Base-by-base conservation (phyloP, 2,888 invertebrate species). In the Lithophane leautieri region DNA sequence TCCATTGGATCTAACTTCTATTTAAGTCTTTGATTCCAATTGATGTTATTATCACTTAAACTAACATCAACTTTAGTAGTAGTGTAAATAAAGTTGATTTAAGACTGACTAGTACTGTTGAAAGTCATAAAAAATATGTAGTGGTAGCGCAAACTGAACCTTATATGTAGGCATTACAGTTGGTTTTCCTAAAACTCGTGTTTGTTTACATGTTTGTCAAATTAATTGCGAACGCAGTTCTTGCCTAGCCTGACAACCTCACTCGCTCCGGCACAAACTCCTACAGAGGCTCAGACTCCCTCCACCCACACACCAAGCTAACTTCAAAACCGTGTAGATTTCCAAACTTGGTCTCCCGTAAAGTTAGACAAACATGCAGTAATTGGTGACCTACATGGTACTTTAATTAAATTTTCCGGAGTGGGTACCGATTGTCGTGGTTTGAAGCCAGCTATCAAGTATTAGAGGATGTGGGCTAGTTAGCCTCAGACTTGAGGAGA, bases 371-470 rank as follows among this genome's bases (percentile, higher is more conserved):
- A 80, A 83, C 76, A 86, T 74, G 86, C 76, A 81, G 78, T 86
- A 84, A 86, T 85, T 80, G 79, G 71, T 76, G 63, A 56, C 50
- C 56, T 74, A 80, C 56, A 75, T 58, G 79, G 68, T 50, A 44
- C 70, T 75, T 81, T 84, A 84, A 86, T 85, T 85, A 85, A 86
- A 86, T 78, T 74, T 72, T 78, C 61, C 52, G n/a, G 44, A 54
- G 56, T 34, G 2, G 58, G 60, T 19, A 19, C 68, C 54, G 67
- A 78, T 76, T 78, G 78, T 81, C 66, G 84, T 68, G 86, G 84
- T 80, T 70, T 71, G 19, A 40, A 47, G 22, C 25, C 22, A 19
- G 58, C 50, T 54, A 63, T 56, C 61, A 67, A 67, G 52, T 67
- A 66, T 70, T 70, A 52, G 22, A 52, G 14, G 6, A 9, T 8